phyloP scores from a whole-genome alignment of 1,140 invertebrate species.

The Megalonaias nervosa region DNA sequence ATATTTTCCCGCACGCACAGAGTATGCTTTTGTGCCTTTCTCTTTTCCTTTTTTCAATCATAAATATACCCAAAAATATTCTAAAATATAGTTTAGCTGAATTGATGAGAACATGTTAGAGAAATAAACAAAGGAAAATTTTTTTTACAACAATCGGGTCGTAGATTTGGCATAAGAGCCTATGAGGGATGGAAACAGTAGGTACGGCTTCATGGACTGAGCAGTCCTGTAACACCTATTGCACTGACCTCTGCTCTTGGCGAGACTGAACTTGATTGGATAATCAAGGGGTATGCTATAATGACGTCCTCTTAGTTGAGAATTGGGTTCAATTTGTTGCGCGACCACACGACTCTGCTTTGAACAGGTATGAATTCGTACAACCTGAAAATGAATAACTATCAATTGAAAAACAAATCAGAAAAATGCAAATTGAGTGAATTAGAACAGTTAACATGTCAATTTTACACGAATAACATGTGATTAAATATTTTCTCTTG shows the following conservation, averaged over 20 bases:
- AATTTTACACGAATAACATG: background rate
- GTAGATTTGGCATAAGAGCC: no score
- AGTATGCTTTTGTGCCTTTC: no score
- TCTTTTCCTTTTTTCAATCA: no score
- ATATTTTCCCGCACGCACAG: no score
- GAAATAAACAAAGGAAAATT: no score
- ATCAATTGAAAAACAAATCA: background rate
- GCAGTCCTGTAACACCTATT: background rate
- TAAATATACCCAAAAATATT: no score
- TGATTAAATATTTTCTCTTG: background rate
- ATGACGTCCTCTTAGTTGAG: background rate
- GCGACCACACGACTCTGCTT: constrained; percentile 10
- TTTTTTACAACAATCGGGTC: no score
- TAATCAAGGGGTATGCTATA: constrained; percentile 14
- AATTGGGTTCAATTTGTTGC: constrained; percentile 3
- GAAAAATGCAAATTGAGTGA: background rate
- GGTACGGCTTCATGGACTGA: no score
- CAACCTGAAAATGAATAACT: constrained; percentile 2
- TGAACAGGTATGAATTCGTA: constrained; percentile 10
- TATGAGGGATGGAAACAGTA: no score
- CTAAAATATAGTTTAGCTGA: no score
- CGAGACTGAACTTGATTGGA: constrained; percentile 3
- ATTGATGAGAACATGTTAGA: no score
- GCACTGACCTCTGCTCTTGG: constrained; percentile 4
- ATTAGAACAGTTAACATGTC: background rate